Percentiles rank a stretch among this genome's conserved stretches.
These are phyloP conservation scores for Drosophila orosa DNA, from an alignment of 1,140 invertebrate species.

Conservation along the genomic window DNA sequence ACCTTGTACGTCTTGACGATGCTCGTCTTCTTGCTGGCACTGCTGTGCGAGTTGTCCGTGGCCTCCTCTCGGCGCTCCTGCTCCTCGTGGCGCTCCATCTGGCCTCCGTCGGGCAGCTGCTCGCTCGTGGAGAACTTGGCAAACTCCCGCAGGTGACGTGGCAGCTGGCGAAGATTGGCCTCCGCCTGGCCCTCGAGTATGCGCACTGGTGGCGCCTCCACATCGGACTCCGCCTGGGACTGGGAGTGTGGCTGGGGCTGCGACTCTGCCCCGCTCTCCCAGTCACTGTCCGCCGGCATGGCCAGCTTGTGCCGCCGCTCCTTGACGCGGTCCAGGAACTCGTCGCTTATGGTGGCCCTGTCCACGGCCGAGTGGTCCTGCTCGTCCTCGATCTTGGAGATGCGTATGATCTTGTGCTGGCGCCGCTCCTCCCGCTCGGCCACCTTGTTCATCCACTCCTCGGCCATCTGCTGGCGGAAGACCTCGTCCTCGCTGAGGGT, in stretches of 20 bases:
- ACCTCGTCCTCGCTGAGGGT: constrained; percentile 87
- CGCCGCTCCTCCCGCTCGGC: constrained; percentile 91
- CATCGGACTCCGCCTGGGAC: constrained; percentile 84
- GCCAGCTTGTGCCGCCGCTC: constrained; percentile 82
- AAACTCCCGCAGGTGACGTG: constrained; percentile 90
- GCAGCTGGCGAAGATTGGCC: constrained; percentile 87
- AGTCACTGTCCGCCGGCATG: constrained; percentile 82
- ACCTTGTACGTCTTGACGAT: constrained; percentile 81
- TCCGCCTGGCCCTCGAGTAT: constrained; percentile 85
- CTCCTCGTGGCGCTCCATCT: constrained; percentile 67
- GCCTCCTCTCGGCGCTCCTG: constrained; percentile 71
- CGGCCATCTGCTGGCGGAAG: constrained; percentile 91
- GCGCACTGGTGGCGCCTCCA: constrained; percentile 85
- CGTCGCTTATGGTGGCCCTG: constrained; percentile 87
- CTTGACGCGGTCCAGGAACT: constrained; percentile 90
- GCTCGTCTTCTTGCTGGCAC: constrained; percentile 74
- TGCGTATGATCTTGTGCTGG: constrained; percentile 91
- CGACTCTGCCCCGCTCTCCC: constrained; percentile 83
- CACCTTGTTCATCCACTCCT: constrained; percentile 92
- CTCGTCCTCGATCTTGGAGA: constrained; percentile 84
- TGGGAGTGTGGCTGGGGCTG: constrained; percentile 86
- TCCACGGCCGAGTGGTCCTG: constrained; percentile 81
- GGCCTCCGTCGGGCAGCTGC: constrained; percentile 64
- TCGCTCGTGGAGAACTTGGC: constrained; percentile 84
- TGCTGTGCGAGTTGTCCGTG: constrained; percentile 84